A percentile compares a stretch with the other conserved stretches of the same genome.
Conservation (phyloP, 2,888 invertebrate species). For the Urechis unicinctus region DNA sequence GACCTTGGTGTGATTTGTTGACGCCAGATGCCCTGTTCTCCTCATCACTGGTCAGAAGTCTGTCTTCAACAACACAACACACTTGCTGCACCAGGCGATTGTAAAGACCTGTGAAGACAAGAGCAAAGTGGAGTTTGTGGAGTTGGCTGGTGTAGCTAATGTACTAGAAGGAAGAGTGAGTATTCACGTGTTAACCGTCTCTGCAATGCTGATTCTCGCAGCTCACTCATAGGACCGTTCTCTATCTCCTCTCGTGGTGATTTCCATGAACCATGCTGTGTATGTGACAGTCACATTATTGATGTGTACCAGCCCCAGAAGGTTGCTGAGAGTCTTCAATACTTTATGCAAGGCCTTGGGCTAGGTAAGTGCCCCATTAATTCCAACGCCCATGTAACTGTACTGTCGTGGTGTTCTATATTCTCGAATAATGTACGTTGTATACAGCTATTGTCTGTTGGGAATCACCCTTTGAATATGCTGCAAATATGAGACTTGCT, state of each 20-base stretch:
- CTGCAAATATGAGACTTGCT: not conserved
- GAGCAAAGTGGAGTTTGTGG: slow-evolving; percentile 74
- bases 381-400: too few relatives aligned
- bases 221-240: too few relatives aligned
- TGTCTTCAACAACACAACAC: slow-evolving; percentile 69
- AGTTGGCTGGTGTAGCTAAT: slow-evolving; percentile 80
- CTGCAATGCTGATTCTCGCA: not conserved
- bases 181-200: not conserved
- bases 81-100: slow-evolving; percentile 47
- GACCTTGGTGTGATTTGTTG: too few relatives aligned
- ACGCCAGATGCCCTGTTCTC: slow-evolving; percentile 52
- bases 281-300: not conserved
- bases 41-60: slow-evolving; percentile 63
- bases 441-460: too few relatives aligned
- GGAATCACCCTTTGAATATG: too few relatives aligned
- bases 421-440: too few relatives aligned
- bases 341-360: slow-evolving; percentile 85
- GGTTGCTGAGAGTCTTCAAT: slow-evolving; percentile 75
- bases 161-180: slow-evolving; percentile 71
- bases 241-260: too few relatives aligned
- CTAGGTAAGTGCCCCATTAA: slow-evolving; percentile 51
- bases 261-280: too few relatives aligned
- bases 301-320: slow-evolving; percentile 68
- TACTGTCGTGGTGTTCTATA: too few relatives aligned
- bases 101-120: slow-evolving; percentile 57